Conservation (phyloP, 2,888 invertebrate genomes). For the Lasioglossum villosulum region DNA sequence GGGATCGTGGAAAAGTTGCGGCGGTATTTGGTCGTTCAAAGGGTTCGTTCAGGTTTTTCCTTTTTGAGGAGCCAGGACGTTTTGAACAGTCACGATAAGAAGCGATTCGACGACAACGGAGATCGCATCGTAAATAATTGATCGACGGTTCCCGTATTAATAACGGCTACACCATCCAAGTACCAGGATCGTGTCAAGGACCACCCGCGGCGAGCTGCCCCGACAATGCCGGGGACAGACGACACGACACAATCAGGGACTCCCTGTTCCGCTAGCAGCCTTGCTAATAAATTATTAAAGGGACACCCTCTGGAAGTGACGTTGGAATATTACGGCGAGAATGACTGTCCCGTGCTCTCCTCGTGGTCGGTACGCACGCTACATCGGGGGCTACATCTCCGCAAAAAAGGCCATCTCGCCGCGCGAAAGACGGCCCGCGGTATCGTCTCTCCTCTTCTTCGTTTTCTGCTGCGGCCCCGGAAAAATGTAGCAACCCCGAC, state of each 20-base stretch:
- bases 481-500: constrained; percentile 46
- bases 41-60: background rate
- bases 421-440: constrained; percentile 10
- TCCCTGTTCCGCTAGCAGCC: constrained; percentile 71
- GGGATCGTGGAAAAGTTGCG: background rate
- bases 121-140: constrained; percentile 79
- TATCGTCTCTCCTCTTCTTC: background rate
- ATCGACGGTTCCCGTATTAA: constrained; percentile 78
- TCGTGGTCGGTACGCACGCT: constrained; percentile 5
- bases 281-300: constrained; percentile 85
- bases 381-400: constrained; percentile 31
- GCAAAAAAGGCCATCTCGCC: constrained; percentile 35
- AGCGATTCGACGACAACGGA: constrained; percentile 36
- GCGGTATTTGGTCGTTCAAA: background rate
- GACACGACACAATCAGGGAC: constrained; percentile 82
- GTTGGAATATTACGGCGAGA: constrained; percentile 68
- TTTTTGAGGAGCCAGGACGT: background rate
- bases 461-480: constrained; percentile 14
- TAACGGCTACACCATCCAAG: constrained; percentile 78
- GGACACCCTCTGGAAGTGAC: constrained; percentile 82
- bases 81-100: constrained; percentile 16
- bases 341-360: constrained; percentile 58
- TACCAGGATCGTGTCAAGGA: constrained; percentile 81
- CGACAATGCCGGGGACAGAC: constrained; percentile 82
- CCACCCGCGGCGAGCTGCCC: constrained; percentile 81